These are phyloP conservation scores for Paracanthobrama guichenoti DNA, from an alignment of 2,113 vertebrate species.

Conservation along the genomic window DNA sequence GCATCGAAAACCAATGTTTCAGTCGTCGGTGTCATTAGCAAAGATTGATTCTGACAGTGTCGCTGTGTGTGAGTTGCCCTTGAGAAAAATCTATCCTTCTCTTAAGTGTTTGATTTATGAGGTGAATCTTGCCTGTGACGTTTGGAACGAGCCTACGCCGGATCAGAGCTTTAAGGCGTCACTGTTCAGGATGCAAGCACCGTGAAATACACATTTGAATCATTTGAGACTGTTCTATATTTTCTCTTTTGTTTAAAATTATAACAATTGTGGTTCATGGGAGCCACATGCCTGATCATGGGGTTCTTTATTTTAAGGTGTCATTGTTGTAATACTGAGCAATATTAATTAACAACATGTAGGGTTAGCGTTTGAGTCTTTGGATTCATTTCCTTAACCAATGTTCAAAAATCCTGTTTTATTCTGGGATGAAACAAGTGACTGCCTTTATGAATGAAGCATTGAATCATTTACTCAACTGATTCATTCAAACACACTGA, in stretches of 20 bases:
- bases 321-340: too few relatives aligned
- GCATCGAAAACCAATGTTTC: neutral
- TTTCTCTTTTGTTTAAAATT: neutral
- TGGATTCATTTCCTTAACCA: neutral
- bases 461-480: neutral
- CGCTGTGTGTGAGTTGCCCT: conserved; percentile 30
- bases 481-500: neutral
- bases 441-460: neutral
- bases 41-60: conserved; percentile 38
- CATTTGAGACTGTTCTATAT: neutral
- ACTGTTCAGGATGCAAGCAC: neutral
- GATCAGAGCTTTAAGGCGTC: conserved; percentile 5
- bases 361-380: neutral
- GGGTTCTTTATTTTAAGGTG: too few relatives aligned
- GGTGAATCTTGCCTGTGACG: conserved; percentile 37
- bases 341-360: too few relatives aligned
- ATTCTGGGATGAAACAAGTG: too few relatives aligned
- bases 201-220: neutral
- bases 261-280: neutral
- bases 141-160: conserved; percentile 3
- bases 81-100: conserved; percentile 43
- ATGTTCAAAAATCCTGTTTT: too few relatives aligned
- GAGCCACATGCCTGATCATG: too few relatives aligned
- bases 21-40: neutral
- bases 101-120: conserved; percentile 50